phyloP scores from a whole-genome alignment of 2,888 invertebrate species.

The Seira musarum region DNA sequence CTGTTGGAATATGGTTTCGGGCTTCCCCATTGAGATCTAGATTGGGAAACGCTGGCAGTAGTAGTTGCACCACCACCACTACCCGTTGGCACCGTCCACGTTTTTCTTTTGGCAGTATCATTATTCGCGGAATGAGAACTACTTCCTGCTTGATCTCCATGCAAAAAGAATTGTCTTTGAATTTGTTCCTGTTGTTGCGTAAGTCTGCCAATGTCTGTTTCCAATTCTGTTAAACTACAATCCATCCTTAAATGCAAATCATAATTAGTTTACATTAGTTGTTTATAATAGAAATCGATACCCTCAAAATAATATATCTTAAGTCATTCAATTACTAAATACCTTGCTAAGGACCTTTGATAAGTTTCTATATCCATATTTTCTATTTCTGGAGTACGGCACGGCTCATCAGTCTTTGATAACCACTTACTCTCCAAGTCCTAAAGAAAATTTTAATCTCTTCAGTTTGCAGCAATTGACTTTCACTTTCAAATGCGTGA shows the following conservation, averaged over 20 bases:
- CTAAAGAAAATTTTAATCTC: constrained; percentile 29
- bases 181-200: constrained; percentile 86
- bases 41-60: constrained; percentile 38
- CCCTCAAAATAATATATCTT: neutral
- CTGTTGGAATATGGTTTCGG: constrained; percentile 67
- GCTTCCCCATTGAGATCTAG: constrained; percentile 70
- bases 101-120: constrained; percentile 67
- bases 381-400: constrained; percentile 84
- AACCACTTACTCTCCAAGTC: constrained; percentile 77
- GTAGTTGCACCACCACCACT: constrained; percentile 28
- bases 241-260: constrained; percentile 80
- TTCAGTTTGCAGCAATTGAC: too few relatives aligned
- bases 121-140: constrained; percentile 42
- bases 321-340: constrained; percentile 71
- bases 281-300: too few relatives aligned
- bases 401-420: constrained; percentile 74
- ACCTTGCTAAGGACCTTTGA: constrained; percentile 87
- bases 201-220: constrained; percentile 92
- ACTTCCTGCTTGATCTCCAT: constrained; percentile 71
- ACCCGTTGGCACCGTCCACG: constrained; percentile 63
- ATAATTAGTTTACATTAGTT: too few relatives aligned
- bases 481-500: too few relatives aligned
- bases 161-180: constrained; percentile 72
- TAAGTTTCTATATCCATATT: constrained; percentile 87
- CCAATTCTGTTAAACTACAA: constrained; percentile 93